phyloP scores from a whole-genome alignment of 2,113 vertebrate species.

The Varanus komodoensis region DNA sequence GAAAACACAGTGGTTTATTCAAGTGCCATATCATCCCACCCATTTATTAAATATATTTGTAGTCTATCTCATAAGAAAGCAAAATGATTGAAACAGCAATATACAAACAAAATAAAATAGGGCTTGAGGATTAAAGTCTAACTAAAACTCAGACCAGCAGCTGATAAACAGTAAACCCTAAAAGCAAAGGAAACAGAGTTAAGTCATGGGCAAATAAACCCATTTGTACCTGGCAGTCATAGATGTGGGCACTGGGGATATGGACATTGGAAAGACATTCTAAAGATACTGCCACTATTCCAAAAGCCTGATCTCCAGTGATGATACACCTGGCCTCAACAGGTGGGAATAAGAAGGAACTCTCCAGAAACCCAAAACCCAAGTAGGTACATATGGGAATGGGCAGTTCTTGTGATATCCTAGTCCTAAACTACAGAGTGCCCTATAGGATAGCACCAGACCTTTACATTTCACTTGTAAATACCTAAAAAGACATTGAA shows the following conservation, averaged over 20 bases:
- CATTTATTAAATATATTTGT: neutral
- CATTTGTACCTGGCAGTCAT: neutral
- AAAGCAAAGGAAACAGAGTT: neutral
- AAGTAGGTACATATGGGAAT: neutral
- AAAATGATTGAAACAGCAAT: neutral
- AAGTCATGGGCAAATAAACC: neutral
- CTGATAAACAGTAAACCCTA: neutral
- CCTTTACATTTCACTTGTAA: no score
- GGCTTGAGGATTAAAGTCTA: neutral
- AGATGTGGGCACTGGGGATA: neutral
- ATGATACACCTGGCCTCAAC: neutral
- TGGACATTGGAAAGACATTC: neutral
- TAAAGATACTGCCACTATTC: neutral
- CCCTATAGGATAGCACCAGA: neutral
- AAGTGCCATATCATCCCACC: neutral
- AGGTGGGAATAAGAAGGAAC: neutral
- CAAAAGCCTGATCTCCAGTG: neutral
- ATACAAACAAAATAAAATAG: no score
- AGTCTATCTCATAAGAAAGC: neutral
- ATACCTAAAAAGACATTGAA: no score
- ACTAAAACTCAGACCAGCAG: neutral
- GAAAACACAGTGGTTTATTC: conserved; percentile 5
- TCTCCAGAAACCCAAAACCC: neutral
- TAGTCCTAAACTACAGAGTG: neutral
- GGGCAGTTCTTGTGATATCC: neutral